A percentile compares a stretch with the other conserved stretches of the same genome.
Conservation (phyloP, 2,888 invertebrate genomes). For the Drosophila borborema region DNA sequence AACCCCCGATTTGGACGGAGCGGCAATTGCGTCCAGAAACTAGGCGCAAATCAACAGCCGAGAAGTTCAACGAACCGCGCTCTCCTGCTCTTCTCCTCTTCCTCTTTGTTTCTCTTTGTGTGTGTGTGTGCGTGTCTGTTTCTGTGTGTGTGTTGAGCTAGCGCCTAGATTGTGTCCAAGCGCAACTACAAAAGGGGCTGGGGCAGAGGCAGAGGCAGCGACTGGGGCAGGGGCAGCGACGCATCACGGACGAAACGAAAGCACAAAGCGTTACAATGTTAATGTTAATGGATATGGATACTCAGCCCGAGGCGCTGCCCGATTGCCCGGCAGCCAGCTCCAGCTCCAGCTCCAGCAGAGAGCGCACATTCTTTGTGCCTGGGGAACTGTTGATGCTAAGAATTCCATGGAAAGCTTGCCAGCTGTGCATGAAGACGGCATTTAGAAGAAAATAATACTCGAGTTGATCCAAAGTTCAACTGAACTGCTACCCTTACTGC, state of each 20-base stretch:
- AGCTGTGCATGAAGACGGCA: constrained; percentile 8
- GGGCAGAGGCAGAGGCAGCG: background rate
- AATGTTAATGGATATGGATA: constrained; percentile 72
- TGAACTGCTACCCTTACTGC: constrained; percentile 5
- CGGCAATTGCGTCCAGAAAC: constrained; percentile 50
- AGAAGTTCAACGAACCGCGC: constrained; percentile 72
- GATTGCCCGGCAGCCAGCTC: background rate
- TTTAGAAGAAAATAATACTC: background rate
- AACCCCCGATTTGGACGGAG: constrained; percentile 64
- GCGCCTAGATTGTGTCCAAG: constrained; percentile 77
- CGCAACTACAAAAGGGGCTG: constrained; percentile 46
- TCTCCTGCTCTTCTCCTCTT: constrained; percentile 18
- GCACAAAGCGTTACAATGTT: constrained; percentile 73
- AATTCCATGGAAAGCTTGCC: constrained; percentile 46
- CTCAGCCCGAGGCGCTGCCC: constrained; percentile 26
- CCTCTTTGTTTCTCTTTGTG: constrained; percentile 25
- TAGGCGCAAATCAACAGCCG: constrained; percentile 71
- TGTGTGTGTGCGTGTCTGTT: constrained; percentile 2
- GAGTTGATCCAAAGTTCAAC: background rate
- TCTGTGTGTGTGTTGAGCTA: constrained; percentile 27
- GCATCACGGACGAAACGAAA: constrained; percentile 63
- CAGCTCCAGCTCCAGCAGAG: constrained; percentile 27
- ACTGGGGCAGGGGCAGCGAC: constrained; percentile 18
- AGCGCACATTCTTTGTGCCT: constrained; percentile 33
- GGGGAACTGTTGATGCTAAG: constrained; percentile 24